Evolutionary conservation across 2,888 invertebrate species (phyloP).

Genomic region (Agonopterix arenella): DNA sequence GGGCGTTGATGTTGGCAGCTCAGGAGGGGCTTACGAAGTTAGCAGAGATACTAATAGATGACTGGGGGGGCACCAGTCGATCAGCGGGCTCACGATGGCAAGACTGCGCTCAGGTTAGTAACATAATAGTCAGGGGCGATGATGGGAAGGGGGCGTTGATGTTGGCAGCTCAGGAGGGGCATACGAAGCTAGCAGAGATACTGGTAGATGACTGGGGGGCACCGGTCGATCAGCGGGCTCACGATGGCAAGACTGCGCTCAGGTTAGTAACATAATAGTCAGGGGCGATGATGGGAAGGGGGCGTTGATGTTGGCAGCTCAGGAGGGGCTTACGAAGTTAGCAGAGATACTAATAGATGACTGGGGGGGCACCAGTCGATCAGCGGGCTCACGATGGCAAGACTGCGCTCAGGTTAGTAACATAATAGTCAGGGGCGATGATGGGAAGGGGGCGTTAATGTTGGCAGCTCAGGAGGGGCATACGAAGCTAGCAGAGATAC

Average conservation of each 20-base stretch:
- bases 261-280: constrained; percentile 78
- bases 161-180: constrained; percentile 93
- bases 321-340: constrained; percentile 85
- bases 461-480: constrained; percentile 94
- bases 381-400: constrained; percentile 94
- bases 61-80: constrained; percentile 87
- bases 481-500: constrained; percentile 74
- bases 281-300: constrained; percentile 95
- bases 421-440: constrained; percentile 80
- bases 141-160: constrained; percentile 93
- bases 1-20: background rate
- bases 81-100: constrained; percentile 92
- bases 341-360: constrained; percentile 83
- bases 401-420: constrained; percentile 83
- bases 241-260: constrained; percentile 93
- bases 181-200: constrained; percentile 77
- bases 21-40: constrained; percentile 80
- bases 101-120: constrained; percentile 85
- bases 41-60: constrained; percentile 83
- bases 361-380: constrained; percentile 87
- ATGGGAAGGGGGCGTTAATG: constrained; percentile 68
- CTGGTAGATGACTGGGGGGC: constrained; percentile 86
- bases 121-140: constrained; percentile 80
- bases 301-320: constrained; percentile 91
- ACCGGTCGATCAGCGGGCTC: constrained; percentile 89